These are phyloP conservation scores for Andrena minutula DNA, from an alignment of 2,888 invertebrate genomes.

Conservation along the genomic window DNA sequence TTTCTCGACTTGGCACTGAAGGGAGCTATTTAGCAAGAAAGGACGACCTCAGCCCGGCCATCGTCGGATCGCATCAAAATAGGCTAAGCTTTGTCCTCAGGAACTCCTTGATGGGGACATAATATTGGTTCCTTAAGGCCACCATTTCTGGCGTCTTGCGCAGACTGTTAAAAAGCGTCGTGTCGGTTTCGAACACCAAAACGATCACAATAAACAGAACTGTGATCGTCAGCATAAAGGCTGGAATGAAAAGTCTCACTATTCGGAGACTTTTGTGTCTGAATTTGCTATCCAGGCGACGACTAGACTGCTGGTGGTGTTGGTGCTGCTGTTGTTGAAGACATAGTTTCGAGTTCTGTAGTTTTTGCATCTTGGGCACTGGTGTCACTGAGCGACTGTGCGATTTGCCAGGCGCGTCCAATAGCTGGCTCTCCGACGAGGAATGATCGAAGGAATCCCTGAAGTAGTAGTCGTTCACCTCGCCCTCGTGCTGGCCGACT, in stretches of 20 bases:
- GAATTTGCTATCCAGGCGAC: constrained; percentile 67
- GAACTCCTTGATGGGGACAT: constrained; percentile 93
- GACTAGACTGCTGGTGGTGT: constrained; percentile 61
- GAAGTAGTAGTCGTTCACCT: constrained; percentile 89
- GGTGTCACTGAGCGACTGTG: constrained; percentile 81
- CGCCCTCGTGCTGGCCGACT: constrained; percentile 82
- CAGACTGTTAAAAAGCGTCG: constrained; percentile 89
- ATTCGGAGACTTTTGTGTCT: constrained; percentile 84
- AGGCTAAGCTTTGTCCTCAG: constrained; percentile 88
- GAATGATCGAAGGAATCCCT: constrained; percentile 93
- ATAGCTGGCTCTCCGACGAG: constrained; percentile 91
- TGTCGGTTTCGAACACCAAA: constrained; percentile 92
- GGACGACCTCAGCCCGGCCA: constrained; percentile 63
- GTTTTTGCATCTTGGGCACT: constrained; percentile 83
- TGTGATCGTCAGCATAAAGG: constrained; percentile 91
- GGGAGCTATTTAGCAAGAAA: constrained; percentile 68
- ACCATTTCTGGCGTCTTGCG: constrained; percentile 92
- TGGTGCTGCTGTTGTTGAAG: constrained; percentile 57
- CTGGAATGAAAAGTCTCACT: constrained; percentile 91
- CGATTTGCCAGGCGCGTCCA: constrained; percentile 84
- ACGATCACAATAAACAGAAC: constrained; percentile 89
- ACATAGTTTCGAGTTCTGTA: constrained; percentile 79
- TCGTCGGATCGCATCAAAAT: constrained; percentile 86
- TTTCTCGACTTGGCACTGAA: constrained; percentile 74
- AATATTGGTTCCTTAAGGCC: constrained; percentile 91